phyloP scores from a whole-genome alignment of 2,888 invertebrate species.

The Abrostola tripartita region DNA sequence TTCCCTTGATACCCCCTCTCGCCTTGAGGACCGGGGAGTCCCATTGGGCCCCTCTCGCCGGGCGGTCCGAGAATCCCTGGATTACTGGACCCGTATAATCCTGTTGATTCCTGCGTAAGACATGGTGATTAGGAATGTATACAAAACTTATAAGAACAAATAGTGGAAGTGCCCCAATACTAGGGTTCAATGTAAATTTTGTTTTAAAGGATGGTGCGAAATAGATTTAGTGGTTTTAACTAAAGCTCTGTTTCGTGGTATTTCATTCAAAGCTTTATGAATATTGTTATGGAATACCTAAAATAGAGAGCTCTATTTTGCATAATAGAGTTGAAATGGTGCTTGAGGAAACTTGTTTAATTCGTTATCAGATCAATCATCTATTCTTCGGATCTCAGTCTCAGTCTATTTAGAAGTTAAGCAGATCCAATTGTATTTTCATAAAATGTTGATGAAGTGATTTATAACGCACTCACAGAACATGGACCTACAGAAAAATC shows the following conservation, averaged over 20 bases:
- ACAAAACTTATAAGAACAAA: conserved; percentile 39
- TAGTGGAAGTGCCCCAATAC: conserved; percentile 9
- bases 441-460: no score
- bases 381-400: no score
- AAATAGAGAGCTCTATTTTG: no score
- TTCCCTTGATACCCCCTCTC: conserved; percentile 90
- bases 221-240: neutral
- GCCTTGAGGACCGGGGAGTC: conserved; percentile 90
- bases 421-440: no score
- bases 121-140: conserved; percentile 65
- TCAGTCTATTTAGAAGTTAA: no score
- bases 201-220: neutral
- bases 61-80: conserved; percentile 90
- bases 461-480: no score
- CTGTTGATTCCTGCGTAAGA: conserved; percentile 82
- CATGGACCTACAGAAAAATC: no score
- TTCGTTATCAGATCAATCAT: no score
- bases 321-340: no score
- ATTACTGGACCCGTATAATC: conserved; percentile 87
- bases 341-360: no score
- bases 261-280: neutral
- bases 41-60: conserved; percentile 91
- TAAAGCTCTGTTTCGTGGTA: neutral
- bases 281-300: no score
- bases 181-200: neutral